Base-by-base conservation (phyloP, 2,888 invertebrate species). In the Onthophagus sagittarius region DNA sequence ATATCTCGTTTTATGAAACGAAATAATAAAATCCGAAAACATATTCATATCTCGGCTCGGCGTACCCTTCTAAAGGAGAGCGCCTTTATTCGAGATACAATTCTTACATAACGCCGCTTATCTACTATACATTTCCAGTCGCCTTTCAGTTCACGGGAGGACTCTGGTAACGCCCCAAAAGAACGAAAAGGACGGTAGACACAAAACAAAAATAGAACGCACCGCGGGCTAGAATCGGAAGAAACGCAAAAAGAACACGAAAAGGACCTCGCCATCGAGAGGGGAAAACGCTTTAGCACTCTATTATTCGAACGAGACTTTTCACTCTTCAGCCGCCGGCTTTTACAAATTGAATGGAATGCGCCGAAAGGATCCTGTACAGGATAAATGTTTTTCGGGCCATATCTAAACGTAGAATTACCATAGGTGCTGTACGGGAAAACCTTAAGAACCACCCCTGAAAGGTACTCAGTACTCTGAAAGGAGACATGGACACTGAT, bases 231-330 rank as follows among this genome's bases (percentile, higher is more conserved):
- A 23, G 31, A 32, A n/a, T n/a, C 67, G 67, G n/a, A 67, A n/a
- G 67, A 67, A 31, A 67, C 67, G 15, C 23, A 32, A 67, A 31
- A 32, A 32, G 5, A 23, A 23, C 23, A 32, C 64, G 64, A 15
- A 64, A 23, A 15, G 14, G 23, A 23, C 15, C 15, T 15, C 23
- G 64, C 23, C 64, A 23, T 15, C 15, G 64, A 23, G 23, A 23
- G 64, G 23, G 64, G 64, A 23, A 23, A 67, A 67, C 67, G 67
- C 67, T 67, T 67, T 67, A 67, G 67, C 67, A 67, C 67, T 67
- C 67, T 67, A 67, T 67, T 67, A 67, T 67, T 67, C 67, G 67
- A 67, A 67, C 67, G 67, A 67, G 67, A 67, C 67, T 67, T 67
- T 67, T 67, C 67, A 67, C 67, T 53, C 39, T 67, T 67, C 67